Evolutionary conservation across 2,113 vertebrate species (phyloP), one percentile per base, ranked within the genome.

Genomic region (Ibidorhyncha struthersii): DNA sequence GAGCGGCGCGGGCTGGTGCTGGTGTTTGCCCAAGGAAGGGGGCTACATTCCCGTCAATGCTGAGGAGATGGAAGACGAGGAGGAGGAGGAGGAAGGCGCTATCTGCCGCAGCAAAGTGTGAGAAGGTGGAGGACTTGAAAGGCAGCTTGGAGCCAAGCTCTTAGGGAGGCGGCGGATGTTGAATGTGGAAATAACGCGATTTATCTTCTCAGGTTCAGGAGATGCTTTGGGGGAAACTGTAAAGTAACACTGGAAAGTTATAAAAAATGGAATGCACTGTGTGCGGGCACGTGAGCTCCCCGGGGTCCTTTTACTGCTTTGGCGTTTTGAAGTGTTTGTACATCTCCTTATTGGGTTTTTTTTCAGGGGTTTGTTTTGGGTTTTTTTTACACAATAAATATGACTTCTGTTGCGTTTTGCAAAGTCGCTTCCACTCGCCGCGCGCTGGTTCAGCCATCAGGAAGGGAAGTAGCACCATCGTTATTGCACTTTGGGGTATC

Each of bases 1-100:
- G 71, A 97, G 97, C 0, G 99, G 99, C 0, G 99, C 99, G 0
- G 99, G 99, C 26, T 99, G 99, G 97, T 99, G 99, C 74, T 98
- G 99, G 98, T 99, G 99, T 61, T 96, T 99, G 90, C 99, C 99
- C 27, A 96, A 97, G 79, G 99, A 99, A 26, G 98, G 98, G 1
- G 99, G 99, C 16, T 99, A 99, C 96, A 73, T 99, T n/a, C 99
- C 99, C 0, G 79, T 99, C 26, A 98, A 97, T 0, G 34, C 29
- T 1, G 85, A 76, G 15, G 97, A 95, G 0, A 92, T 93, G 3
- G 82, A 96, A 7, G 82, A 55, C 0, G 43, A 41, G 3, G 74
- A 32, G 25, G 86, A 41, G 10, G 69, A 90, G 26, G 91, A 88
- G n/a, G 95, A 84, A 50, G 85, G 14, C 2, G 0, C 15, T 6